phyloP scores from a whole-genome alignment of 2,797 vertebrate genomes.

The Semotilus atromaculatus region DNA sequence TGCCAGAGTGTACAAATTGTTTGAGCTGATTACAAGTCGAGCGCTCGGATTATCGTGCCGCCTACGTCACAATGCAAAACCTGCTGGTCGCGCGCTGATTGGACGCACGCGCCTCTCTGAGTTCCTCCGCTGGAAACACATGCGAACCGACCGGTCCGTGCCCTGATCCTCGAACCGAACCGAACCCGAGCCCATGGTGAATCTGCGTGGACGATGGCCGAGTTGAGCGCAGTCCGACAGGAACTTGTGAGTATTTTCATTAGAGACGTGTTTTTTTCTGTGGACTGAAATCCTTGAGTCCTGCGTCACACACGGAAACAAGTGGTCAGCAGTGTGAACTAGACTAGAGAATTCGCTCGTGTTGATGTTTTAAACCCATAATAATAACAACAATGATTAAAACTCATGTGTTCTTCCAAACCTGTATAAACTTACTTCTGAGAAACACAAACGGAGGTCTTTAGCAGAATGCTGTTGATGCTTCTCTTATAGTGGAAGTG shows the following conservation, averaged over 20 bases:
- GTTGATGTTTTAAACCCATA: not conserved
- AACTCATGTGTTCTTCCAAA: not conserved
- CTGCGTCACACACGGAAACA: slow-evolving; percentile 18
- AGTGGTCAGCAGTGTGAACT: not conserved
- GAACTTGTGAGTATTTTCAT: slow-evolving; percentile 78
- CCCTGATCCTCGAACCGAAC: not conserved
- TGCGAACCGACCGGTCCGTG: not conserved
- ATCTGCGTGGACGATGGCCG: slow-evolving; percentile 84
- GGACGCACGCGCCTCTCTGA: not conserved
- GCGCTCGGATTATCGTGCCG: slow-evolving; percentile 19
- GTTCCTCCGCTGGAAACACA: slow-evolving; percentile 6
- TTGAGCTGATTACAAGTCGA: slow-evolving; percentile 18
- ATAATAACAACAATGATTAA: too few species aligned
- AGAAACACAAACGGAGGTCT: not conserved
- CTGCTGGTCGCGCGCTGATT: slow-evolving; percentile 21
- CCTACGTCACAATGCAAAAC: slow-evolving; percentile 11
- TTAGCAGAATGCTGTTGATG: too few species aligned
- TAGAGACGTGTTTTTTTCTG: slow-evolving; percentile 11
- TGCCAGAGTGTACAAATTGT: too few species aligned
- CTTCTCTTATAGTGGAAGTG: not conserved
- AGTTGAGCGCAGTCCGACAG: slow-evolving; percentile 77
- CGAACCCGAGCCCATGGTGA: not conserved
- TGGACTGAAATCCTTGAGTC: not conserved
- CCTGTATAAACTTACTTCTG: not conserved
- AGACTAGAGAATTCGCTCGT: not conserved